These are phyloP conservation scores for Protonemura montana DNA, from an alignment of 2,888 invertebrate species.

Conservation along the genomic window DNA sequence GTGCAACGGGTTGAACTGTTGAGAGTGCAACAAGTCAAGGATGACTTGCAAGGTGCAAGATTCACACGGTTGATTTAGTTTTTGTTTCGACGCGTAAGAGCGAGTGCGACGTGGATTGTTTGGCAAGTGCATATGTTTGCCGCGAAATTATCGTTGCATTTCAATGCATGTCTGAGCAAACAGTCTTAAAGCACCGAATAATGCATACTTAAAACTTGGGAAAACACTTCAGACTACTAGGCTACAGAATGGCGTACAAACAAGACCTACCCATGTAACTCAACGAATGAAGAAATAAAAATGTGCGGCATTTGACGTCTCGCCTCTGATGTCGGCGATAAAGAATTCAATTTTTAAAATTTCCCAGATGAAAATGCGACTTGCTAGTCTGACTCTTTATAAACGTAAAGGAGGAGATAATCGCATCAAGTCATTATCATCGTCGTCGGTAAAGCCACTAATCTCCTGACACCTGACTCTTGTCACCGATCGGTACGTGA, in stretches of 20 bases:
- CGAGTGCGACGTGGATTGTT: neutral
- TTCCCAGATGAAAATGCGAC: neutral
- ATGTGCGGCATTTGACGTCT: neutral
- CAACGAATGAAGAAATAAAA: neutral
- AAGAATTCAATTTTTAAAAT: neutral
- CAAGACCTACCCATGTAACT: neutral
- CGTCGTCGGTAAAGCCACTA: neutral
- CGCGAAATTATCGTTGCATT: neutral
- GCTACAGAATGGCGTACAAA: neutral
- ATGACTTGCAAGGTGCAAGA: neutral
- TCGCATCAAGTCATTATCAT: constrained; percentile 28
- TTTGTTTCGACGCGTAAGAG: neutral
- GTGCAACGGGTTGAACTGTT: neutral
- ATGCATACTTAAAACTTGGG: neutral
- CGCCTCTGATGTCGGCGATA: neutral
- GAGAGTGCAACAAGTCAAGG: neutral
- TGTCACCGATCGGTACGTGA: neutral
- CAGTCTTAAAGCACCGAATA: neutral
- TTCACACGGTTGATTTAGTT: neutral
- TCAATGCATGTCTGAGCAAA: constrained; percentile 5
- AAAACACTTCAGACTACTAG: neutral
- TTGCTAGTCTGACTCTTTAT: neutral
- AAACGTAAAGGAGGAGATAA: neutral
- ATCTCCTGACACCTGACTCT: constrained; percentile 22
- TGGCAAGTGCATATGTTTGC: neutral